Conservation (phyloP, 2,113 vertebrate species). For the Labeo catla region DNA sequence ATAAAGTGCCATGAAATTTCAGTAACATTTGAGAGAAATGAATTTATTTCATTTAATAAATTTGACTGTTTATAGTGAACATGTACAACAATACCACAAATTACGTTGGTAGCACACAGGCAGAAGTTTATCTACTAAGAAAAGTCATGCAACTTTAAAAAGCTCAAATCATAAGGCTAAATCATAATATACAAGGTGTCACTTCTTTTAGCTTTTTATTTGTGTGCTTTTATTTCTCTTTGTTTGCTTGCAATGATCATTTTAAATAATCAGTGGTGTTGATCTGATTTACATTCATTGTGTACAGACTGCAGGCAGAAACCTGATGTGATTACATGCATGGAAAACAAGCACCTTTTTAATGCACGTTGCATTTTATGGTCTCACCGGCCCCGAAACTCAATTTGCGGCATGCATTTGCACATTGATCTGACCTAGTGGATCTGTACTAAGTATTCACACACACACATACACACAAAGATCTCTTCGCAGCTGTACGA, state of each 20-base stretch:
- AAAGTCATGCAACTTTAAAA: background rate
- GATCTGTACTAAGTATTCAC: constrained; percentile 32
- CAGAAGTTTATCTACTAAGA: background rate
- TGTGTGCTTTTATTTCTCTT: background rate
- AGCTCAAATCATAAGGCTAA: background rate
- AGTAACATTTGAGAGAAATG: background rate
- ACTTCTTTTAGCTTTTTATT: background rate
- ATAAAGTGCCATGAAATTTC: background rate
- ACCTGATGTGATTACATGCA: constrained; percentile 27
- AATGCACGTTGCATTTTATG: constrained; percentile 6
- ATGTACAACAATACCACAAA: background rate
- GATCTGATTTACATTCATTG: background rate
- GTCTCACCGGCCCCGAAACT: constrained; percentile 10
- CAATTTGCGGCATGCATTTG: constrained; percentile 18
- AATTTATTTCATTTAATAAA: background rate
- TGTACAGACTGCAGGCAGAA: background rate
- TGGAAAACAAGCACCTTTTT: constrained; percentile 24
- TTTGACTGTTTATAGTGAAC: background rate
- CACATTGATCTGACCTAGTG: constrained; percentile 29
- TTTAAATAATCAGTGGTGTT: background rate
- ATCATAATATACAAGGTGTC: background rate
- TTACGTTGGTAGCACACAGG: background rate
- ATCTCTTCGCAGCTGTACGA: background rate
- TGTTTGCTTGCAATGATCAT: background rate
- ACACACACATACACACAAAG: background rate